Base-by-base conservation (phyloP, 2,797 vertebrate species). In the Bradypodion pumilum region DNA sequence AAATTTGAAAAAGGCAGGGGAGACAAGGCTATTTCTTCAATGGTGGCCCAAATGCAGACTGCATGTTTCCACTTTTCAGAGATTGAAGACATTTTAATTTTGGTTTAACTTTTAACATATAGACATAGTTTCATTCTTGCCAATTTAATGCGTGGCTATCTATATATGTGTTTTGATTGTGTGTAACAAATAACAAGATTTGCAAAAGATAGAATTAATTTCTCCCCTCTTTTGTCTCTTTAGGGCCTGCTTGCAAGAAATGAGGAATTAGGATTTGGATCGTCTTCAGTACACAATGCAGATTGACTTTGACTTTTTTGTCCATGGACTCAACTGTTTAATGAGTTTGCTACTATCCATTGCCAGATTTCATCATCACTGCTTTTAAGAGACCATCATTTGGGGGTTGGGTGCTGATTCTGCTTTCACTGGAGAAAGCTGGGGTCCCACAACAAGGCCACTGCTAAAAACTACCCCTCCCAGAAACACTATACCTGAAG, bases 221-320 rank as follows among this genome's bases (percentile, higher is more conserved):
- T 49, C 12, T 10, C 15, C 42, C 0, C 78, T 76, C 46, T 32
- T 16, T 62, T 75, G 10, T 69, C 27, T 69, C 63, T 70, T 40
- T 63, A 85, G 84, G 84, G 5, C 13, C 5, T 88, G 87, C 91
- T 84, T 93, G 90, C 81, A 90, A 89, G 78, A 86, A 87, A 86
- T 90, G 78, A 62, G 42, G 42, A 93, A 89, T 89, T 82, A 92
- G 91, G 92, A 81, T 69, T 91, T 90, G 89, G 85, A 63, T 83
- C 86, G 82, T 85, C 85, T 86, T 80, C 69, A 84, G 62, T 85
- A 59, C 93, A 94, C 87, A 94, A 96, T 96, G 96, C 95, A 89
- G 92, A 94, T 87, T 94, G 95, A 93, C 68, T 81, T 90, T 78
- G 62, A 78, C 81, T 90, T 88, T 4, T 52, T 66, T 84, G 75